These are phyloP conservation scores for Drosophila teissieri DNA, from an alignment of 1,140 invertebrate genomes.

Conservation along the genomic window DNA sequence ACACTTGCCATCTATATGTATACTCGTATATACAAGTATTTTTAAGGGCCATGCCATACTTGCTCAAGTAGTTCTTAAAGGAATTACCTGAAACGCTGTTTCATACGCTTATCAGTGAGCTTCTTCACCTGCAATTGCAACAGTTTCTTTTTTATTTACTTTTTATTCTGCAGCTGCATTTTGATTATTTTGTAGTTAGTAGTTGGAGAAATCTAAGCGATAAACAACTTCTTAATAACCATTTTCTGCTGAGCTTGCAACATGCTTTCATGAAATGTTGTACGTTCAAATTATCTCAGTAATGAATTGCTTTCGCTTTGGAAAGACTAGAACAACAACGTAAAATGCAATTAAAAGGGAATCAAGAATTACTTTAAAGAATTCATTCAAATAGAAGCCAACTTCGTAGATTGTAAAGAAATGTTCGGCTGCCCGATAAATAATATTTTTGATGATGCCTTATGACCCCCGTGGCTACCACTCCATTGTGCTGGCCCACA, in stretches of 20 bases:
- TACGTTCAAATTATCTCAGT: neutral
- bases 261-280: too few species aligned
- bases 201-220: too few species aligned
- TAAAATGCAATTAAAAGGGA: neutral
- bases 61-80: conserved; percentile 13
- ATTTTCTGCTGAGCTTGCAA: too few species aligned
- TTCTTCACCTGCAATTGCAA: conserved; percentile 14
- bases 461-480: conserved; percentile 6
- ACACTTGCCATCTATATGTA: conserved; percentile 11
- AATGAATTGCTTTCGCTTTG: neutral
- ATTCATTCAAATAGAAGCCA: neutral
- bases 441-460: conserved; percentile 30
- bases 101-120: conserved; percentile 7
- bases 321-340: neutral
- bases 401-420: neutral
- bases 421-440: conserved; percentile 4
- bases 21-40: neutral
- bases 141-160: neutral
- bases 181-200: too few species aligned
- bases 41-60: conserved; percentile 20
- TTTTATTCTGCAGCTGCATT: neutral
- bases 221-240: too few species aligned
- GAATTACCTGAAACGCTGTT: conserved; percentile 11
- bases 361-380: neutral
- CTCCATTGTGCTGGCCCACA: conserved; percentile 27